Base-by-base conservation (phyloP, 2,113 vertebrate species). In the Indicator indicator region DNA sequence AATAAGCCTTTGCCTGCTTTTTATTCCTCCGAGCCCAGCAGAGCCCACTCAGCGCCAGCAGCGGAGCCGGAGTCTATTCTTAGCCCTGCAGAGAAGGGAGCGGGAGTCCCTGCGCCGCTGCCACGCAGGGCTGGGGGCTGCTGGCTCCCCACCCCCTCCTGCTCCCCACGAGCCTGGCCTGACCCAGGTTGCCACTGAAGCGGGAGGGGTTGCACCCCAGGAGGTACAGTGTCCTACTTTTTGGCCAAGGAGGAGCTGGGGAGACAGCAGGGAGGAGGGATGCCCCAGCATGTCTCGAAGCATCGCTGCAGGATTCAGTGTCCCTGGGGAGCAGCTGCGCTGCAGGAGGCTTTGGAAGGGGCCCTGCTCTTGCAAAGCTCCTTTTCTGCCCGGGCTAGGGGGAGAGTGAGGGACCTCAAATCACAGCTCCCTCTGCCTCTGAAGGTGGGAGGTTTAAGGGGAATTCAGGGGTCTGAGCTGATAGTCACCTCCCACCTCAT, bases 1-100 rank as follows among this genome's bases (percentile, higher is more conserved):
- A 97, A 95, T 96, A 97, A 91, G 85, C 48, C 0, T 89, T 95
- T 93, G 87, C 93, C 89, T 96, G 94, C 94, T 96, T 97, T 97
- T 96, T 94, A 97, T 96, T 97, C 93, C 92, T 96, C 83, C 0
- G 32, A 95, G 93, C 94, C 96, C 92, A 77, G 90, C 90, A 90
- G 70, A 96, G 73, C 96, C 95, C 95, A 96, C 96, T 97, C 96
- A 97, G 94, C 55, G 6, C 80, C 55, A 75, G 94, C 76, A 95
- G 59, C 0, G 11, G 88, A 96, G 93, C 88, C 84, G 93, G 74
- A 91, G 88, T 90, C 93, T 97, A 96, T 96, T 96, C 95, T 97
- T 96, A 95, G 94, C 92, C 90, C 88, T 93, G 94, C 90, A 76
- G 95, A 78, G 92, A 89, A 88, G 46, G 67, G 33, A 93, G 91